Conservation (phyloP, 2,888 invertebrate genomes). For the Rhagonycha lutea region DNA sequence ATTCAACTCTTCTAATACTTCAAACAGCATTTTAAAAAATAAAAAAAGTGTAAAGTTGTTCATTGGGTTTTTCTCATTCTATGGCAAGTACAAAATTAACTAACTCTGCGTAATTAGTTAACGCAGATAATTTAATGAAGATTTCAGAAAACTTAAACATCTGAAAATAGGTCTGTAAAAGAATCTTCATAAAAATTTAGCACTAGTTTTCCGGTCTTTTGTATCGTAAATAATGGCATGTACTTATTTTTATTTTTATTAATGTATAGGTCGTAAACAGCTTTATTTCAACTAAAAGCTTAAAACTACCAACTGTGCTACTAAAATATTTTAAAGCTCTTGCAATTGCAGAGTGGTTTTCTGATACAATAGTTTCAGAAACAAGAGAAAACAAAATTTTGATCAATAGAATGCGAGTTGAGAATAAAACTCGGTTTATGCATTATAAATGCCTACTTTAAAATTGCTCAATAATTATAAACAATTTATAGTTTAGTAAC, state of each 20-base stretch:
- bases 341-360: constrained; percentile 1
- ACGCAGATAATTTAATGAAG: not conserved
- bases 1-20: too few species aligned
- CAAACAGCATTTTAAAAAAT: not conserved
- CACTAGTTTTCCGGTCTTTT: not conserved
- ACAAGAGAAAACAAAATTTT: not conserved
- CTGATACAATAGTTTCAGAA: not conserved
- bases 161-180: not conserved
- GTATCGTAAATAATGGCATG: not conserved
- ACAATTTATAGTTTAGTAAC: not conserved
- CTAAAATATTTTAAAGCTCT: constrained; percentile 3
- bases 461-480: not conserved
- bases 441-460: not conserved
- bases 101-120: not conserved
- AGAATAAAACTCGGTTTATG: not conserved
- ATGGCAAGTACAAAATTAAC: not conserved
- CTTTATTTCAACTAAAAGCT: constrained; percentile 1
- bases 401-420: not conserved
- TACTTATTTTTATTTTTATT: not conserved
- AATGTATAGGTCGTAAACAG: not conserved
- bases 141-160: not conserved
- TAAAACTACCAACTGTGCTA: not conserved
- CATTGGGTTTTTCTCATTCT: too few species aligned
- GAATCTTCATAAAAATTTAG: not conserved
- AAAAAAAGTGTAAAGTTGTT: not conserved